Evolutionary conservation across 2,888 invertebrate species (phyloP), one percentile per base, ranked within the genome.

Genomic region (Zaprionus bogoriensis): DNA sequence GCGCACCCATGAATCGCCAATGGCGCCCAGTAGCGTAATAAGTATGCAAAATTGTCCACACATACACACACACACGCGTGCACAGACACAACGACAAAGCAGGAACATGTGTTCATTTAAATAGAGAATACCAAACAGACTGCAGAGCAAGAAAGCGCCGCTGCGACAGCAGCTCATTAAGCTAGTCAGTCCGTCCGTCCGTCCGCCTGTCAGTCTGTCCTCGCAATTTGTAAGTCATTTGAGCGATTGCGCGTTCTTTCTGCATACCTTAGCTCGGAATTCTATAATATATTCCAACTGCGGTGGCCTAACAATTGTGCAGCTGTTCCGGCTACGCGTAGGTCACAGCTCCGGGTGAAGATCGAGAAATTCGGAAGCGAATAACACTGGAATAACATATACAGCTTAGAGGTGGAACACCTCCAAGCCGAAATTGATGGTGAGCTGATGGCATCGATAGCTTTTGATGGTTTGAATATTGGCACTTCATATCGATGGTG

Each of bases 71-170:
- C 32, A 32, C 14, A 14, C 0, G 5, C 32, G 5, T 14, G 14
- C 14, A 14, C 17, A 36, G 14, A 36, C 32, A 36, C 14, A 7
- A 17, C 50, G 9, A 52, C 60, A 58, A 50, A 27, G 20, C 46
- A 27, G 12, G 28, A 60, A 55, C 68, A 69, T 76, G 67, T 65
- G 77, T 81, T 74, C 66, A 77, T 84, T 80, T 71, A 67, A 71
- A 79, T 74, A 62, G 48, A 52, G 57, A 53, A 59, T 66, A 54
- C 51, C 53, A 67, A 62, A 65, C 48, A 44, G 59, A 62, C 54
- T 67, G 47, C 41, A 45, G 30, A 47, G 14, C 25, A 32, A 27
- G 9, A 27, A 10, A 7, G 14, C 32, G 3, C 3, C 32, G 32
- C 32, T 17, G 6, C 32, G 32, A 36, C 32, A 36, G 32, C 32